Evolutionary conservation across 2,888 invertebrate species (phyloP), one percentile per base, ranked within the genome.

Genomic region (Rapana venosa): DNA sequence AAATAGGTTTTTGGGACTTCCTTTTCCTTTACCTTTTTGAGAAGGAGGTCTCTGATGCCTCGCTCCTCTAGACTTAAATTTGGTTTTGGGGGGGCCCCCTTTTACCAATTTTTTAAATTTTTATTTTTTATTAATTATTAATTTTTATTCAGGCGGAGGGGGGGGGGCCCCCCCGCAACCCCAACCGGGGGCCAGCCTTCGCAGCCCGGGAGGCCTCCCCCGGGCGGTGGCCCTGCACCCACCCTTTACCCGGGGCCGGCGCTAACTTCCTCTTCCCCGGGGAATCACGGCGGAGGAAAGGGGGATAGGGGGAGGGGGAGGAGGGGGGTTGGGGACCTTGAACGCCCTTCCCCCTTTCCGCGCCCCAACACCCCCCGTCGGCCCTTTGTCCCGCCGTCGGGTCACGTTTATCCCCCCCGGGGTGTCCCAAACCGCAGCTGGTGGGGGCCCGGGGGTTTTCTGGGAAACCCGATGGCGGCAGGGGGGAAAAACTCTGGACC

Each of bases 321-420:
- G 88, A 85, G 92, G 93, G 15, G 93, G 93, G 74, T 88, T 94
- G 36, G 89, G 94, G 88, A 92, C 94, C 30, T 88, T 94, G 61
- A 94, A 94, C 87, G 92, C 93, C n/a, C 90, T 93, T 58, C 93
- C 93, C 35, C 93, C 91, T 90, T n/a, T n/a, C n/a, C n/a, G 93
- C 93, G 88, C 93, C 92, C 36, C 94, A 93, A 61, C 95, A 96
- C 91, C 93, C 95, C 66, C 96, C 96, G 20, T 95, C 95, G 35
- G 96, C 96, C 96, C 47, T 93, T 96, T 35, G 93, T 96, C 20
- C 92, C 96, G 88, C 96, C 96, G 17, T 96, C 96, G 91, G 96
- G 96, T 77, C 96, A 96, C 89, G 95, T 96, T n/a, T 13, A 95
- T 96, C 79, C 96, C 96, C 79, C 96, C 96, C 6, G 96, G 96